Evolutionary conservation across 2,888 invertebrate species (phyloP).

Genomic region (Sceliomorpha sp.): DNA sequence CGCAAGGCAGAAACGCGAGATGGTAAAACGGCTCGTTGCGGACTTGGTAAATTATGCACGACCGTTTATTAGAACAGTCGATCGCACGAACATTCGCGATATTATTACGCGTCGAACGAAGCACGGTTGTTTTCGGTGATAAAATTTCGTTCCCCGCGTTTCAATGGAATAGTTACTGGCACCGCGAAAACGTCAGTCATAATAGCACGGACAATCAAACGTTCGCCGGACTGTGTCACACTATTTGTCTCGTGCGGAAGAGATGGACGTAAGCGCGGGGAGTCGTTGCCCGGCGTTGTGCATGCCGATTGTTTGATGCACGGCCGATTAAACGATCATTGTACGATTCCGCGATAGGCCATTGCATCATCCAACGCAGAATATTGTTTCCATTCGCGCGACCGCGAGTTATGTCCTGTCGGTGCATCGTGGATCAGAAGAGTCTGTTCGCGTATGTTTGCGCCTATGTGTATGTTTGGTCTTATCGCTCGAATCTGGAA

Average conservation of each 20-base stretch:
- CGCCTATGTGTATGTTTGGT: too few species aligned
- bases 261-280: conserved; percentile 68
- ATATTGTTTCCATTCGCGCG: conserved; percentile 68
- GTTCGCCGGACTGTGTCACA: conserved; percentile 72
- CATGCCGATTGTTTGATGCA: conserved; percentile 76
- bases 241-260: conserved; percentile 77
- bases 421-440: conserved; percentile 10
- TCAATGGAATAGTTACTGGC: conserved; percentile 39
- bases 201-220: conserved; percentile 79
- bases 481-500: conserved; percentile 10
- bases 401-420: conserved; percentile 38
- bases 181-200: conserved; percentile 72
- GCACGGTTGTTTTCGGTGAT: conserved; percentile 21
- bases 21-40: too few species aligned
- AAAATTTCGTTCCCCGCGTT: conserved; percentile 17
- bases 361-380: conserved; percentile 60
- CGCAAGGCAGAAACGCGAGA: background rate
- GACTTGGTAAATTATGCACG: too few species aligned
- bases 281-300: conserved; percentile 55
- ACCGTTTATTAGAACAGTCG: too few species aligned
- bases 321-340: conserved; percentile 78
- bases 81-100: too few species aligned
- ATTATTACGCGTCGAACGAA: too few species aligned
- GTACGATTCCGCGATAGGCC: conserved; percentile 50
- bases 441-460: too few species aligned